Conservation (phyloP, 2,797 vertebrate species). For the Acestrorhynchus altus region DNA sequence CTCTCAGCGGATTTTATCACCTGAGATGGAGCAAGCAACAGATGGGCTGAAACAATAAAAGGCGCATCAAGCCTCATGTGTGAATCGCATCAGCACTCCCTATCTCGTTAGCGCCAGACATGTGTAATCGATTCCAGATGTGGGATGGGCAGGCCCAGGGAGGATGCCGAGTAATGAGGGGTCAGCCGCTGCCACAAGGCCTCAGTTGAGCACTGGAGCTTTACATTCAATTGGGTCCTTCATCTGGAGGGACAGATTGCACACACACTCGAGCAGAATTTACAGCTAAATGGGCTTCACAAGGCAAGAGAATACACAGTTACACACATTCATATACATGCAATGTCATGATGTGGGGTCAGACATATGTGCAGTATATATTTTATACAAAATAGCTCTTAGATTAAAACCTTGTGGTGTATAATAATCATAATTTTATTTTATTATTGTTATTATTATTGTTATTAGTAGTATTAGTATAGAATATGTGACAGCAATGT, state of each 20-base stretch:
- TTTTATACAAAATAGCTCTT: too few relatives aligned
- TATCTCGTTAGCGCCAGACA: slow-evolving; percentile 77
- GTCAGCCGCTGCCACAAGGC: slow-evolving; percentile 69
- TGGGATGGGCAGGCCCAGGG: slow-evolving; percentile 79
- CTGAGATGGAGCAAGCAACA: slow-evolving; percentile 76
- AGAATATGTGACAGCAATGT: too few relatives aligned
- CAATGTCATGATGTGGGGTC: not conserved
- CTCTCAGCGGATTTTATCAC: slow-evolving; percentile 74
- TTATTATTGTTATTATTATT: too few relatives aligned
- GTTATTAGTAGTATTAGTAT: too few relatives aligned
- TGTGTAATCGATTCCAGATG: slow-evolving; percentile 92
- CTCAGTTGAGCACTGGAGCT: slow-evolving; percentile 83
- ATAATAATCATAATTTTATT: too few relatives aligned
- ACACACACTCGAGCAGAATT: slow-evolving; percentile 58
- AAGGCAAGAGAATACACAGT: slow-evolving; percentile 40
- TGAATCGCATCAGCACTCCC: slow-evolving; percentile 82
- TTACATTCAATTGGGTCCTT: slow-evolving; percentile 86
- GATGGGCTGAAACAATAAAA: slow-evolving; percentile 83
- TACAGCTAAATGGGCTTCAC: slow-evolving; percentile 18
- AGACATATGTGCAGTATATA: not conserved
- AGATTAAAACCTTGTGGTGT: too few relatives aligned
- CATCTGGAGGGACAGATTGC: slow-evolving; percentile 82
- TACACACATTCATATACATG: not conserved
- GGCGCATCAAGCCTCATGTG: slow-evolving; percentile 80
- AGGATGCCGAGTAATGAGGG: slow-evolving; percentile 85